Conservation (phyloP, 2,888 invertebrate species). For the Mesorhabditis belari region DNA sequence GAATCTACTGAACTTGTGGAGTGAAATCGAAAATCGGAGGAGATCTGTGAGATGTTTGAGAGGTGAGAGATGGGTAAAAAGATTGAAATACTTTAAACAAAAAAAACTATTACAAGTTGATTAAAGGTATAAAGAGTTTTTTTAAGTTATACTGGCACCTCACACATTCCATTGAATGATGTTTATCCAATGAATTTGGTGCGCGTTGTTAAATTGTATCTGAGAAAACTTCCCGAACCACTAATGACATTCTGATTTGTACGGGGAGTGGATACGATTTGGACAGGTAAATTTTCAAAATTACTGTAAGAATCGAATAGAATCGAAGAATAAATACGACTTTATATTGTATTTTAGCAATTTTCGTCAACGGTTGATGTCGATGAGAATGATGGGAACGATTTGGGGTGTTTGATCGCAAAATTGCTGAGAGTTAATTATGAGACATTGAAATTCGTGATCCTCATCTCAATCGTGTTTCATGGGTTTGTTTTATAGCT, state of each 20-base stretch:
- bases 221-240: constrained; percentile 62
- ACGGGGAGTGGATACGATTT: constrained; percentile 58
- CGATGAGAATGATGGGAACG: constrained; percentile 19
- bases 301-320: no score
- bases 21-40: constrained; percentile 64
- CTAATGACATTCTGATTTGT: constrained; percentile 60
- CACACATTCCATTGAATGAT: constrained; percentile 36
- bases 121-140: no score
- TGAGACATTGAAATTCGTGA: constrained; percentile 58
- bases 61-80: constrained; percentile 22
- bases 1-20: constrained; percentile 63
- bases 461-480: constrained; percentile 60
- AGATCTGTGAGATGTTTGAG: constrained; percentile 62
- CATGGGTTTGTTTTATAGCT: no score
- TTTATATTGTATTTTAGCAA: no score
- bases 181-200: constrained; percentile 62
- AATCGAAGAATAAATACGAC: no score
- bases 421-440: constrained; percentile 59
- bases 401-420: constrained; percentile 25
- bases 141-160: background rate
- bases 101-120: no score
- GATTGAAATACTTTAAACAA: no score
- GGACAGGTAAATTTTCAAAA: constrained; percentile 42
- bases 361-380: constrained; percentile 8
- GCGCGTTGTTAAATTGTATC: constrained; percentile 62